Base-by-base conservation (phyloP, 1,140 invertebrate species). In the Frieseomelitta varia region DNA sequence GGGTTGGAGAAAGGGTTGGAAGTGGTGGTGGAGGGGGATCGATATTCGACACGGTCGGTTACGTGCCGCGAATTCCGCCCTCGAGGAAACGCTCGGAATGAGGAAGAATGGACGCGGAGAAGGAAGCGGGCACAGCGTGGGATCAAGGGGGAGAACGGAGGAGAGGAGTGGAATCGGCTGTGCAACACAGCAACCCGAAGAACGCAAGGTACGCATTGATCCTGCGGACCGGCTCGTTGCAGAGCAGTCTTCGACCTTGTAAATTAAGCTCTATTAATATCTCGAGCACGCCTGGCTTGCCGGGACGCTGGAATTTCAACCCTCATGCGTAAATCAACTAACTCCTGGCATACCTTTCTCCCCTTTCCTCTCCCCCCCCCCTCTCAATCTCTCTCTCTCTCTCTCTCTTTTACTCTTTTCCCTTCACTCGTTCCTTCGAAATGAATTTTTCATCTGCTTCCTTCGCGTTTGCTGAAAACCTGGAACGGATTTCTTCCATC, bases 231-330 rank as follows among this genome's bases (percentile, higher is more conserved):
- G 21, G 80, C 27, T 68, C 30, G 68, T 71, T 81, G 56, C n/a
- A 39, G 47, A 39, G 34, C 34, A 47, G 30, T 39, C 24, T n/a
- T 55, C 61, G 72, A 0, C 61, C 47, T 81, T 51, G 69, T 74
- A 34, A 74, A 75, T 74, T 75, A 77, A 77, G 53, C 61, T 77
- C 51, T 69, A 83, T 83, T 83, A 83, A 76, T 76, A 81, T 74
- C 58, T 53, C 56, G 51, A 47, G 68, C 79, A 81, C 15, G 68
- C 68, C 51, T 27, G 55, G 78, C 30, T n/a, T 27, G 53, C 53
- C 4, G 53, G 30, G 24, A 10, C 11, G 21, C 14, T 0, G 69
- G 69, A 73, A 81, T 61, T 81, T 63, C 68, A 61, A 30, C 12
- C 27, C 2, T 27, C 4, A 4, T 47, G 51, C 78, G 78, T 79